Conservation (phyloP, 2,113 vertebrate genomes). For the Nerophis lumbriciformis region DNA sequence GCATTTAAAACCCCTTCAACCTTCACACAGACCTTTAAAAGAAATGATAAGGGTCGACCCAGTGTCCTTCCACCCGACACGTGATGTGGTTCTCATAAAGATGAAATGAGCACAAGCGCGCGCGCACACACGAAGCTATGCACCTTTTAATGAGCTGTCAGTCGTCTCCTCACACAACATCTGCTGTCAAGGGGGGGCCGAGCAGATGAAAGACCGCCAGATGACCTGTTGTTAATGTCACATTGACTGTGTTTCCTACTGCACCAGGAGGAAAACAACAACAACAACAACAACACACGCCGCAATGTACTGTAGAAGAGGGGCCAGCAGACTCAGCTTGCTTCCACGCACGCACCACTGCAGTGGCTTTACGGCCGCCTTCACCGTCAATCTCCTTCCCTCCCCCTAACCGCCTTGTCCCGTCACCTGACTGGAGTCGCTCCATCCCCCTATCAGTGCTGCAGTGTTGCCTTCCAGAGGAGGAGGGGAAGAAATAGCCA, state of each 20-base stretch:
- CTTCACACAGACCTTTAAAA: not conserved
- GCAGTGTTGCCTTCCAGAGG: constrained; percentile 56
- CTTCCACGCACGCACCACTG: constrained; percentile 41
- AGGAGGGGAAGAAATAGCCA: constrained; percentile 31
- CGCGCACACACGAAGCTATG: constrained; percentile 2
- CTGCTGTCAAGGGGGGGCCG: constrained; percentile 40
- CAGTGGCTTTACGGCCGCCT: constrained; percentile 51
- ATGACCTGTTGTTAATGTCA: constrained; percentile 44
- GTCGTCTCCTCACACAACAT: constrained; percentile 26
- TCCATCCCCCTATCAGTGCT: constrained; percentile 23
- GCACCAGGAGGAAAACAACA: not conserved
- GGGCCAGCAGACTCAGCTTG: not conserved
- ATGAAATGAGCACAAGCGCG: constrained; percentile 12
- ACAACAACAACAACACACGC: constrained; percentile 1
- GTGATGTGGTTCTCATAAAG: not conserved
- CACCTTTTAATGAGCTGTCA: constrained; percentile 49
- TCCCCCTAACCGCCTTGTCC: constrained; percentile 20
- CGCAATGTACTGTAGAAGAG: not conserved
- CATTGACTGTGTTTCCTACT: constrained; percentile 7
- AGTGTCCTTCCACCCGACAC: not conserved
- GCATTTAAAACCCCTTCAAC: not conserved
- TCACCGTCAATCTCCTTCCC: constrained; percentile 29
- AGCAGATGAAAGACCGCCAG: constrained; percentile 29
- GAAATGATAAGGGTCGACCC: not conserved
- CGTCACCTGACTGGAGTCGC: constrained; percentile 17